Conservation (phyloP, 2,888 invertebrate species). For the Caenorhabditis sulstoni region DNA sequence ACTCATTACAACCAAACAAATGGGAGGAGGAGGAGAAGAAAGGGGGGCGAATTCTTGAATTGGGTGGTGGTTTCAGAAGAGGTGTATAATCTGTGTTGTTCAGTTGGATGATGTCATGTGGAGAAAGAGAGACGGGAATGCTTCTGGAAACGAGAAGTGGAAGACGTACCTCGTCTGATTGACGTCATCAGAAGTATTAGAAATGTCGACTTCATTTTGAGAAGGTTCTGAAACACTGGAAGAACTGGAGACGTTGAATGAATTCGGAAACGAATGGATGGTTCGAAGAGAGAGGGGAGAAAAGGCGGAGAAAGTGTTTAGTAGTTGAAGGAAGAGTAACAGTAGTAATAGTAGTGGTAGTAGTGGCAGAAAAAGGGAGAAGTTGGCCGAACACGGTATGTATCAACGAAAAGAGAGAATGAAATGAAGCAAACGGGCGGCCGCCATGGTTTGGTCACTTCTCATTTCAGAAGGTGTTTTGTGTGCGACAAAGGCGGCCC, state of each 20-base stretch:
- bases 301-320: background rate
- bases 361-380: too few relatives aligned
- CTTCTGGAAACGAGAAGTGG: conserved; percentile 18
- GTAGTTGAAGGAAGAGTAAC: background rate
- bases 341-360: background rate
- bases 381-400: conserved; percentile 21
- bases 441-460: conserved; percentile 36
- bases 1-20: conserved; percentile 46
- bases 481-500: conserved; percentile 31
- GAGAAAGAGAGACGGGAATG: conserved; percentile 28
- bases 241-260: background rate
- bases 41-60: conserved; percentile 46
- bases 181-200: conserved; percentile 30
- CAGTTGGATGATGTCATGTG: conserved; percentile 32
- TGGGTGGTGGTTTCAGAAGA: conserved; percentile 42
- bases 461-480: background rate
- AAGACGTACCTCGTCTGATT: conserved; percentile 38
- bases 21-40: too few relatives aligned
- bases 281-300: background rate
- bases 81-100: conserved; percentile 48
- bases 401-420: conserved; percentile 1
- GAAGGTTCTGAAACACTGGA: conserved; percentile 12
- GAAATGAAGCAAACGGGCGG: conserved; percentile 7
- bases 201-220: conserved; percentile 26
- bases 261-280: background rate